Evolutionary conservation across 2,797 vertebrate genomes (phyloP).

Genomic region (Pseudochirops corinnae): DNA sequence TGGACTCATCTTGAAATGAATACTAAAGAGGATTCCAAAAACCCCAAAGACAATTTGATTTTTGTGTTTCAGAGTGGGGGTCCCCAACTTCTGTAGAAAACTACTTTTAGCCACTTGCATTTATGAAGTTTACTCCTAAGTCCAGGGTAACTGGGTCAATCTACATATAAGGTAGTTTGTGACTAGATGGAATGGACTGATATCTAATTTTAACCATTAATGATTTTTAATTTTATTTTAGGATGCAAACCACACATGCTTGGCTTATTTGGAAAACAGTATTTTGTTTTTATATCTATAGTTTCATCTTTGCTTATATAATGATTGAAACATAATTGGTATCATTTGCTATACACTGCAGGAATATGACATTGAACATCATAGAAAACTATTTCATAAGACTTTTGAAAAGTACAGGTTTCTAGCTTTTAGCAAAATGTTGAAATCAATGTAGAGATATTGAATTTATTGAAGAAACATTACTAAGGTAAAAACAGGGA

Average conservation of each 20-base stretch:
- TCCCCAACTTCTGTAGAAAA: not conserved
- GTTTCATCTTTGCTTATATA: constrained; percentile 55
- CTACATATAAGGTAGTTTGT: not conserved
- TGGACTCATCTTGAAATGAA: not conserved
- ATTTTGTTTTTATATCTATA: constrained; percentile 19
- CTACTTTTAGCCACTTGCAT: not conserved
- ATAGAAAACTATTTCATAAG: constrained; percentile 67
- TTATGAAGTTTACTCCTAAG: not conserved
- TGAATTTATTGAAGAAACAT: constrained; percentile 76
- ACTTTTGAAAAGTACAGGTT: constrained; percentile 48
- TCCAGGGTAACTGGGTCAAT: not conserved
- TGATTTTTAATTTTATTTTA: constrained; percentile 13
- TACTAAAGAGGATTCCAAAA: not conserved
- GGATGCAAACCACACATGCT: not conserved
- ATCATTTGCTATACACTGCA: constrained; percentile 51
- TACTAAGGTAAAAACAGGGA: constrained; percentile 74
- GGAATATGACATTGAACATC: constrained; percentile 55
- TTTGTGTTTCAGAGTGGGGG: constrained; percentile 10
- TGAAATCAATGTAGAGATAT: constrained; percentile 69
- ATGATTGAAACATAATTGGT: constrained; percentile 69
- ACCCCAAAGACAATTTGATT: constrained; percentile 1
- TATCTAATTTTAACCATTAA: not conserved
- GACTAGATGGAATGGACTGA: not conserved
- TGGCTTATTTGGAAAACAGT: not conserved
- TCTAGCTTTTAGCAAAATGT: constrained; percentile 72